These are phyloP conservation scores for Plectus sambesii DNA, from an alignment of 1,140 invertebrate species.

Conservation along the genomic window DNA sequence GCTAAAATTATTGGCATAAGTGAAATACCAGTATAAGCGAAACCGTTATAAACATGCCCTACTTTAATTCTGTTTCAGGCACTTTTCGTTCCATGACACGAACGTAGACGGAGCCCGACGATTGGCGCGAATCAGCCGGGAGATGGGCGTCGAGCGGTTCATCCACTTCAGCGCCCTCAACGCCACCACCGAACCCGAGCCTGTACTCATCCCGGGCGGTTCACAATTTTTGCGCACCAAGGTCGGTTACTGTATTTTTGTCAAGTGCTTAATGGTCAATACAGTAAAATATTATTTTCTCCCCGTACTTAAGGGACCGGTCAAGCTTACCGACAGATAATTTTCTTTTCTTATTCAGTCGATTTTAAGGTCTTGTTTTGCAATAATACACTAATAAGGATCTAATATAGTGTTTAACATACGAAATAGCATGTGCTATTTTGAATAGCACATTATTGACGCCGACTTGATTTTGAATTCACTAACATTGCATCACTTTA, in stretches of 20 bases:
- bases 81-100: slow-evolving; percentile 64
- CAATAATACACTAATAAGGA: too few species aligned
- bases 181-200: slow-evolving; percentile 45
- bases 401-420: too few species aligned
- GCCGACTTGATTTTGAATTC: too few species aligned
- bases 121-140: slow-evolving; percentile 48
- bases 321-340: slow-evolving; percentile 22
- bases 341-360: slow-evolving; percentile 6
- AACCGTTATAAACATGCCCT: too few species aligned
- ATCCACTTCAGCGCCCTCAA: slow-evolving; percentile 51
- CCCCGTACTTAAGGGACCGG: too few species aligned
- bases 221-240: slow-evolving; percentile 46
- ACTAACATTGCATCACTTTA: too few species aligned
- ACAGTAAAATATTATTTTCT: too few species aligned
- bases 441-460: too few species aligned
- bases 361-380: background rate
- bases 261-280: slow-evolving; percentile 2
- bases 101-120: slow-evolving; percentile 42
- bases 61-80: slow-evolving; percentile 52
- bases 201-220: slow-evolving; percentile 31
- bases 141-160: slow-evolving; percentile 50
- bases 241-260: slow-evolving; percentile 25
- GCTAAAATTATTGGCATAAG: too few species aligned
- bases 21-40: too few species aligned
- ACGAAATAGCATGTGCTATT: too few species aligned